These are phyloP conservation scores for Phytoseiulus persimilis DNA, from an alignment of 2,888 invertebrate species.

Conservation along the genomic window DNA sequence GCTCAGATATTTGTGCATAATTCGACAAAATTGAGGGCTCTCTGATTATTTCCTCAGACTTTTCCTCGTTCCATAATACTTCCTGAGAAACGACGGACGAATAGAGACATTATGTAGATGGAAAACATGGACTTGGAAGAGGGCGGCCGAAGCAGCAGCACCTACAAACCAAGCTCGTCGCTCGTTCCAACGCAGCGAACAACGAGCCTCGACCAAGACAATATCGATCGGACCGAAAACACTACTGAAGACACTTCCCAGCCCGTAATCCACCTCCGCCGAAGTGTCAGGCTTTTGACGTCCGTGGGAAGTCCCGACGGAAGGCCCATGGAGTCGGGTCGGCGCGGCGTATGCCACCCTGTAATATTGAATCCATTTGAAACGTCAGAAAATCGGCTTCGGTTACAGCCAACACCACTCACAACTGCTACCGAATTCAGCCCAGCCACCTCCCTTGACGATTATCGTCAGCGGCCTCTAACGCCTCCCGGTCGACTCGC, in stretches of 20 bases:
- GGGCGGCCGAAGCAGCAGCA: too few species aligned
- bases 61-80: neutral
- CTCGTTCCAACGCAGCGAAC: neutral
- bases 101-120: too few species aligned
- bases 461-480: neutral
- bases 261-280: neutral
- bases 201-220: neutral
- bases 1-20: neutral
- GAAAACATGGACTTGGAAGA: neutral
- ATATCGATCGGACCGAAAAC: neutral
- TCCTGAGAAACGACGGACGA: too few species aligned
- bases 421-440: neutral
- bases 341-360: constrained; percentile 26
- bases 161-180: neutral
- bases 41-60: neutral
- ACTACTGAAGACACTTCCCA: neutral
- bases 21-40: neutral
- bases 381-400: neutral
- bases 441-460: neutral
- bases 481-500: neutral
- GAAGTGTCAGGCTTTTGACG: neutral
- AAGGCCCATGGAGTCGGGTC: neutral
- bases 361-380: constrained; percentile 23
- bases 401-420: neutral
- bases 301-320: constrained; percentile 5